Conservation (phyloP, 2,888 invertebrate species). For the Cantharis nigra region DNA sequence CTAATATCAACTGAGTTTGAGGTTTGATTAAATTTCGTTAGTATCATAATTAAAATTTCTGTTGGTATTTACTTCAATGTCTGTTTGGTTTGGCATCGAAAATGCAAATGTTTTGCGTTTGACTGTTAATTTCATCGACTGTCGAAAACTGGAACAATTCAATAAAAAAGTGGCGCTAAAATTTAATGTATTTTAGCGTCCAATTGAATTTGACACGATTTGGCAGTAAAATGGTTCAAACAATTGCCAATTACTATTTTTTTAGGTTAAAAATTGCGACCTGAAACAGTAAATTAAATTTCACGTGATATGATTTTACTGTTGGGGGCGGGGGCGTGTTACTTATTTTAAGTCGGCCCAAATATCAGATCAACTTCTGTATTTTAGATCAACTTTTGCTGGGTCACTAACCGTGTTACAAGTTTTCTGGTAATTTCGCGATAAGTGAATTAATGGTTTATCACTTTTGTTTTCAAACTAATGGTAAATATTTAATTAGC, state of each 20-base stretch:
- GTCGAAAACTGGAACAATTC: not conserved
- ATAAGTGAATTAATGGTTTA: not conserved
- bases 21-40: no score
- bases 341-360: conserved; percentile 16
- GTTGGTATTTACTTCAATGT: no score
- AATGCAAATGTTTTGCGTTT: not conserved
- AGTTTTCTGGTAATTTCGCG: not conserved
- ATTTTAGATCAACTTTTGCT: conserved; percentile 8
- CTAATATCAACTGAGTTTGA: no score
- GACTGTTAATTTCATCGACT: not conserved
- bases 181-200: not conserved
- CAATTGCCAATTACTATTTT: not conserved
- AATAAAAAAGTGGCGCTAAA: not conserved
- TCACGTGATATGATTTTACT: conserved; percentile 1
- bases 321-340: conserved; percentile 8
- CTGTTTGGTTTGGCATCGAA: no score
- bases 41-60: no score
- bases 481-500: not conserved
- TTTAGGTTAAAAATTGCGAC: not conserved
- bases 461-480: not conserved
- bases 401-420: conserved; percentile 3
- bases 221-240: not conserved
- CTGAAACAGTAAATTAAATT: conserved; percentile 10
- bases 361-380: conserved; percentile 6
- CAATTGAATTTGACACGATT: not conserved